Conservation (phyloP, 1,140 invertebrate genomes). For the Branchinecta lindahli region DNA sequence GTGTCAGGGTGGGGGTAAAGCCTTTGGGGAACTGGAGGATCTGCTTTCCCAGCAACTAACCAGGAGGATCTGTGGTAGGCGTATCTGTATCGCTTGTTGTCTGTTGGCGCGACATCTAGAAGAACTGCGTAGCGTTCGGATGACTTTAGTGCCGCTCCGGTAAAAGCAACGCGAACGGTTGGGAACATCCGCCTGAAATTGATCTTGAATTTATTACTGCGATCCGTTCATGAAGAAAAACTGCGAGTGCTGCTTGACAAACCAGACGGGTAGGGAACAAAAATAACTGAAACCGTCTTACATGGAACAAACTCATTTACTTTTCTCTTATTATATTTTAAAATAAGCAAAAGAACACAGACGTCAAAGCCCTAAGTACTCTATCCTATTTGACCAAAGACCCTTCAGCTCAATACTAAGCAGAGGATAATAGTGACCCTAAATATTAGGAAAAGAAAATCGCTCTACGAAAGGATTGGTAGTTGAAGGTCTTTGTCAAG, state of each 20-base stretch:
- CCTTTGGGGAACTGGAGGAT: slow-evolving; percentile 41
- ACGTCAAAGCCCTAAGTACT: too few relatives aligned
- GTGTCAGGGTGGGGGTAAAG: slow-evolving; percentile 49
- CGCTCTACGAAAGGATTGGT: too few relatives aligned
- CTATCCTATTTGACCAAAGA: too few relatives aligned
- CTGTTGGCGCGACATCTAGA: slow-evolving; percentile 47
- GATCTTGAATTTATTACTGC: neutral
- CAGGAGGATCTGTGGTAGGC: slow-evolving; percentile 51
- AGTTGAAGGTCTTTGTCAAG: too few relatives aligned
- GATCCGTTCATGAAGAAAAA: neutral
- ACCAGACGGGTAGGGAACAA: too few relatives aligned
- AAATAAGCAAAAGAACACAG: too few relatives aligned
- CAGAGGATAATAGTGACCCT: too few relatives aligned
- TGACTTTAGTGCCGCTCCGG: slow-evolving; percentile 29
- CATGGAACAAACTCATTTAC: too few relatives aligned
- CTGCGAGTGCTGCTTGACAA: neutral
- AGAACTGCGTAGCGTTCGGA: slow-evolving; percentile 40
- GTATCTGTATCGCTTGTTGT: slow-evolving; percentile 50
- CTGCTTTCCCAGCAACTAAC: slow-evolving; percentile 52
- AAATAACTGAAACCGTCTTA: too few relatives aligned
- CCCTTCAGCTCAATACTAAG: too few relatives aligned
- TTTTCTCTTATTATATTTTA: too few relatives aligned
- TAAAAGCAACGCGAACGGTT: slow-evolving; percentile 44
- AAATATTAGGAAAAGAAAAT: too few relatives aligned
- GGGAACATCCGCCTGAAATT: slow-evolving; percentile 49